Evolutionary conservation across 2,888 invertebrate genomes (phyloP).

Genomic region (Gibbula magus): DNA sequence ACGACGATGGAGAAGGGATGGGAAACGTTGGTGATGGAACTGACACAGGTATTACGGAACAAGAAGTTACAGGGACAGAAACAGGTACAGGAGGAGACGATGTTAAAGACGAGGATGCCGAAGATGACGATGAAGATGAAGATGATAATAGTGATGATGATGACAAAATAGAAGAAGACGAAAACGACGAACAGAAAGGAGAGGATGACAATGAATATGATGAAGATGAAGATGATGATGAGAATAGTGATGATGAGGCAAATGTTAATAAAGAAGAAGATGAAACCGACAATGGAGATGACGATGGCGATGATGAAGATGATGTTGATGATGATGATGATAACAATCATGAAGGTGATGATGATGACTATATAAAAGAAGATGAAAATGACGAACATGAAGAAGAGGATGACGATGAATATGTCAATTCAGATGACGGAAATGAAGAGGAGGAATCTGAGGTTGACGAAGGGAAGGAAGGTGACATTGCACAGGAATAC

Average conservation of each 20-base stretch:
- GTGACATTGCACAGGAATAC: background rate
- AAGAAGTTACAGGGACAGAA: background rate
- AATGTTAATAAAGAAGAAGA: background rate
- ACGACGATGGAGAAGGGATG: no score
- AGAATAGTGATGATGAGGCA: background rate
- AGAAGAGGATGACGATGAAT: background rate
- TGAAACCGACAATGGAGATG: background rate
- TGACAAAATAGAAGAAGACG: background rate
- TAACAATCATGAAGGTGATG: background rate
- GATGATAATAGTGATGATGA: background rate
- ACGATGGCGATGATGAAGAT: conserved; percentile 19
- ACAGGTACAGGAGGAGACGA: background rate
- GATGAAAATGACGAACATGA: background rate
- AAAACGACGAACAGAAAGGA: background rate
- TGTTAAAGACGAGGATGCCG: background rate
- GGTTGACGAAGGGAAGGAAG: background rate
- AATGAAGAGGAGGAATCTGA: background rate
- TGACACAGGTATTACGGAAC: background rate
- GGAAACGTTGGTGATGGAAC: background rate
- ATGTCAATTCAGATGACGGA: background rate
- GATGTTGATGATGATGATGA: conserved; percentile 9
- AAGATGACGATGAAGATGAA: background rate
- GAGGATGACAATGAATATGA: background rate
- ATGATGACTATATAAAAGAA: background rate
- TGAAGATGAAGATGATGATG: background rate